A percentile compares a stretch with the other conserved stretches of the same genome.
phyloP scores from a whole-genome alignment of 2,888 invertebrate genomes.

The Bombyx huttoni region DNA sequence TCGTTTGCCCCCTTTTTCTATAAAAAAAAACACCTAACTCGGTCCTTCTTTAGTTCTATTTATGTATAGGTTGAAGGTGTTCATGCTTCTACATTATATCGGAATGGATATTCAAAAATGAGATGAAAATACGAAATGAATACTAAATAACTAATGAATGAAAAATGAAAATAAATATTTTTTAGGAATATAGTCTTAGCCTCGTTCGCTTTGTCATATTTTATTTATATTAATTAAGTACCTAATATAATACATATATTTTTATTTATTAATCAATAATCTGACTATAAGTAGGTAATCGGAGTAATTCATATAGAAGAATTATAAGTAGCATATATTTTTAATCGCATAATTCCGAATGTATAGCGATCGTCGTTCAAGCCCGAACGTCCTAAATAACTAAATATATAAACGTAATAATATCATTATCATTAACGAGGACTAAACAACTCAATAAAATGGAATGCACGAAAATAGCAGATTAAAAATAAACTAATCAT shows the following conservation, averaged over 20 bases:
- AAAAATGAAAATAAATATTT: background rate
- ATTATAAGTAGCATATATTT: background rate
- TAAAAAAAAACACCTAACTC: too few species aligned
- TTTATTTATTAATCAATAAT: slow-evolving; percentile 34
- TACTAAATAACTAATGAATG: slow-evolving; percentile 1
- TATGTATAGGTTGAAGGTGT: background rate
- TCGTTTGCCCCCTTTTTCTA: too few species aligned
- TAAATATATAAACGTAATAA: background rate
- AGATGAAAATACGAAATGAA: slow-evolving; percentile 2
- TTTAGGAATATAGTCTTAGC: slow-evolving; percentile 26
- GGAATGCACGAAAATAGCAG: slow-evolving; percentile 12
- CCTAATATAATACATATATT: slow-evolving; percentile 29
- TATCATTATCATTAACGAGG: background rate
- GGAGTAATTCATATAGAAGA: slow-evolving; percentile 44
- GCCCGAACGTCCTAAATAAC: background rate
- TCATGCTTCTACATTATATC: background rate
- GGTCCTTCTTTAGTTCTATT: background rate
- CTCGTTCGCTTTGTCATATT: slow-evolving; percentile 60
- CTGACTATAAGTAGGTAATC: slow-evolving; percentile 67
- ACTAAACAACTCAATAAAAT: slow-evolving; percentile 1
- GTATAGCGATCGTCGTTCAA: background rate
- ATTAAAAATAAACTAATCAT: slow-evolving; percentile 23
- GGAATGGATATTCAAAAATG: background rate
- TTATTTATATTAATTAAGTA: slow-evolving; percentile 34
- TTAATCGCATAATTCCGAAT: slow-evolving; percentile 6